Base-by-base conservation (phyloP, 2,113 vertebrate genomes). In the Tylochromis polylepis region DNA sequence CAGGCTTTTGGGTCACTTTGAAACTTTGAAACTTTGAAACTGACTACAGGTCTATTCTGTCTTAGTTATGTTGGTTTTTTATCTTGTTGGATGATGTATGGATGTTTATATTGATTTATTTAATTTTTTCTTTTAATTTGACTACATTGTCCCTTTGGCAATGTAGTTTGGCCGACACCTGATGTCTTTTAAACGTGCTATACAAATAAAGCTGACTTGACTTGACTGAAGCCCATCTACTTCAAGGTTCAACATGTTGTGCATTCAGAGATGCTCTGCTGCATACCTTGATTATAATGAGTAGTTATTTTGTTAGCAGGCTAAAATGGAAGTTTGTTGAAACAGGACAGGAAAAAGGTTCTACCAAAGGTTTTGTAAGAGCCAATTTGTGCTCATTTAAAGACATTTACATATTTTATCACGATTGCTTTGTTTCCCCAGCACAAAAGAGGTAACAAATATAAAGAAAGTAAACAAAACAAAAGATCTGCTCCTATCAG, bases 361-460 rank as follows among this genome's bases (percentile, higher is more conserved):
- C 24, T 1, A 1, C 41, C 14, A 49, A 72, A 72, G 41, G 41
- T 49, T 70, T 72, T 72, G 5, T 49, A 27, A 5, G 4, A 46
- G 0, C 8, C 24, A 72, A 0, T 49, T 18, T 46, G 41, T 1
- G 14, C 67, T 27, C 3, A 46, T 70, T 3, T 24, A 70, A 49
- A 29, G 9, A 18, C 3, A 9, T 46, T 72, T 18, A 29, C 9
- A 18, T 49, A 1, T 70, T 27, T 49, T 1, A 49, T 18, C 41
- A 29, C 0, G 14, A 1, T 75, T 49, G 15, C 15, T 29, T 75
- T 49, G 41, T 75, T 72, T 75, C 3, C 24, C 1, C 3, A 2
- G 27, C 43, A 51, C 43, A 77, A 77, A 0, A 31, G 6, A 11
- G 2, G 2, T 10, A 75, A 75, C 70, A 49, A 8, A 16, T 72